Evolutionary conservation across 2,888 invertebrate genomes (phyloP), one percentile per base, ranked within the genome.

Genomic region (Bombylius discolor): DNA sequence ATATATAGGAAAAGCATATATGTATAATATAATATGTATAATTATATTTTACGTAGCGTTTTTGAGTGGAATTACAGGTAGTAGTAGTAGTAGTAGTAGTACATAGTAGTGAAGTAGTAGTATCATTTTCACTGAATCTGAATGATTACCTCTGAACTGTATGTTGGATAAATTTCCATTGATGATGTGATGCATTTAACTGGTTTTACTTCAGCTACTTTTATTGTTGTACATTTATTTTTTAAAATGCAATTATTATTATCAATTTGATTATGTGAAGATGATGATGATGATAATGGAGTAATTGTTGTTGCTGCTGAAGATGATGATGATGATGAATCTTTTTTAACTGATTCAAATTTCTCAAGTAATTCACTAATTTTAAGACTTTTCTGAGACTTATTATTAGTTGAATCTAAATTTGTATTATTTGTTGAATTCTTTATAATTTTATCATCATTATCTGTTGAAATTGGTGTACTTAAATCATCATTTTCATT

Each of bases 401-500:
- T 56, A 50, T 11, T 50, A 55, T 52, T 55, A 23, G 55, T 49
- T 5, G 64, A 58, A 11, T 32, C 32, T 6, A 42, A 44, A 34
- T 47, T 23, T 13, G 8, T 48, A 33, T 5, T 32, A 33, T 48
- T 48, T 14, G 9, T 7, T 44, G n/a, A 13, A 44, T 5, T 44
- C 11, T 44, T n/a, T 45, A 5, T 45, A 14, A 4, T 14, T 5
- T 14, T n/a, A 31, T 36, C n/a, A 39, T 45, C 34, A 36, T 23
- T 52, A 46, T 23, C 59, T 60, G 11, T 59, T 61, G 52, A 58
- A 55, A 54, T 8, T 49, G 58, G 52, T 48, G 23, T 51, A 47
- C 5, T 63, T 58, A 9, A 42, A 49, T 67, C 64, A 59, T 83
- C 81, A 65, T 81, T 81, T 69, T 85, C 86, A 67, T 85, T 87